Evolutionary conservation across 2,113 vertebrate species (phyloP).

Genomic region (Echinops telfairi): DNA sequence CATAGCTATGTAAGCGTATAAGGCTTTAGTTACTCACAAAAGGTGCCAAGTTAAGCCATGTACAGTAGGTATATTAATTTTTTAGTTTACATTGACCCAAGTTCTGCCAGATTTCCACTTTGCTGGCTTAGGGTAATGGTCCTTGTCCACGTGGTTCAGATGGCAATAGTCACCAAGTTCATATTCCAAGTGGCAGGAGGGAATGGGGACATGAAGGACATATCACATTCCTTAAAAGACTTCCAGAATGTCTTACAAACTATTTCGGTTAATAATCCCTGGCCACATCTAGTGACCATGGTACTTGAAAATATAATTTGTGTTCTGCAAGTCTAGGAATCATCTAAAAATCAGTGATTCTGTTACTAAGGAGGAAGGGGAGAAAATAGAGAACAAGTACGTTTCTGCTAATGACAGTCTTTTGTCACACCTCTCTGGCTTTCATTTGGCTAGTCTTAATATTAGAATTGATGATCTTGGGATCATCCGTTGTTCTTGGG

Average conservation of each 20-base stretch:
- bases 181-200: neutral
- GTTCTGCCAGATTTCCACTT: no score
- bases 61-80: neutral
- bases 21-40: no score
- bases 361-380: neutral
- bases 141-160: no score
- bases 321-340: neutral
- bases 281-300: neutral
- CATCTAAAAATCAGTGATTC: neutral
- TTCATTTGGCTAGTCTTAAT: neutral
- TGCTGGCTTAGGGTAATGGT: no score
- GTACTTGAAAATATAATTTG: neutral
- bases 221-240: neutral
- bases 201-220: neutral
- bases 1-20: neutral
- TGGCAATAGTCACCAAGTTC: no score
- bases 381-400: neutral
- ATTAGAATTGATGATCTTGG: neutral
- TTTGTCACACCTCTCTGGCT: neutral
- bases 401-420: neutral
- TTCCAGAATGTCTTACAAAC: no score
- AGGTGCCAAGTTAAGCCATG: neutral
- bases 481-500: neutral
- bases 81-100: neutral
- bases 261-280: neutral